phyloP scores from a whole-genome alignment of 2,888 invertebrate species.

The Cacoxenus indagator region DNA sequence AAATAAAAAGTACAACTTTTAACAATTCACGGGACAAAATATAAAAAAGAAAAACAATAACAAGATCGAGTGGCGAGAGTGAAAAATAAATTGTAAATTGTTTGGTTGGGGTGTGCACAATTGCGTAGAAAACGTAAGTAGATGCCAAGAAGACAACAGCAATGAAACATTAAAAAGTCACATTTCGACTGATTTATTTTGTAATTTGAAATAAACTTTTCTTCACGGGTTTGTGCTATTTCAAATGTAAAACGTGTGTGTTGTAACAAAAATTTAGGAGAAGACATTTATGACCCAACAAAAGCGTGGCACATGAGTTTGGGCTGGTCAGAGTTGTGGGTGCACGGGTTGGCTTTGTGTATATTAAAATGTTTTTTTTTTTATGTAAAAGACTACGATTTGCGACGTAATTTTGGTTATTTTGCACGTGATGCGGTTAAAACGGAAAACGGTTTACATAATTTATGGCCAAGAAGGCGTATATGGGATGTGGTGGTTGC shows the following conservation, averaged over 20 bases:
- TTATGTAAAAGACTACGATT: neutral
- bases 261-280: slow-evolving; percentile 31
- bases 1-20: slow-evolving; percentile 40
- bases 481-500: slow-evolving; percentile 2
- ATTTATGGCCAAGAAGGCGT: slow-evolving; percentile 24
- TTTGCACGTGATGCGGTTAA: slow-evolving; percentile 17
- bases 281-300: slow-evolving; percentile 50
- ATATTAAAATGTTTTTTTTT: too few species aligned
- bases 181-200: slow-evolving; percentile 62
- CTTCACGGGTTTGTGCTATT: slow-evolving; percentile 33
- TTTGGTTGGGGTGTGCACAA: slow-evolving; percentile 25
- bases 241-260: slow-evolving; percentile 52
- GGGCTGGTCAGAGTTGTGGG: neutral
- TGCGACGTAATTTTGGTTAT: slow-evolving; percentile 20
- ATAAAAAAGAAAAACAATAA: neutral
- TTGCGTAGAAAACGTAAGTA: neutral
- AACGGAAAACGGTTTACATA: slow-evolving; percentile 16
- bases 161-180: slow-evolving; percentile 61
- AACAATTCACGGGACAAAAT: neutral
- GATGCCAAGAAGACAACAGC: slow-evolving; percentile 20
- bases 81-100: slow-evolving; percentile 41
- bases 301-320: neutral
- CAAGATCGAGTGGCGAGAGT: neutral
- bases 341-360: too few species aligned
- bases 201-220: slow-evolving; percentile 56